Evolutionary conservation across 2,888 invertebrate genomes (phyloP).

Genomic region (Agrotis exclamationis): DNA sequence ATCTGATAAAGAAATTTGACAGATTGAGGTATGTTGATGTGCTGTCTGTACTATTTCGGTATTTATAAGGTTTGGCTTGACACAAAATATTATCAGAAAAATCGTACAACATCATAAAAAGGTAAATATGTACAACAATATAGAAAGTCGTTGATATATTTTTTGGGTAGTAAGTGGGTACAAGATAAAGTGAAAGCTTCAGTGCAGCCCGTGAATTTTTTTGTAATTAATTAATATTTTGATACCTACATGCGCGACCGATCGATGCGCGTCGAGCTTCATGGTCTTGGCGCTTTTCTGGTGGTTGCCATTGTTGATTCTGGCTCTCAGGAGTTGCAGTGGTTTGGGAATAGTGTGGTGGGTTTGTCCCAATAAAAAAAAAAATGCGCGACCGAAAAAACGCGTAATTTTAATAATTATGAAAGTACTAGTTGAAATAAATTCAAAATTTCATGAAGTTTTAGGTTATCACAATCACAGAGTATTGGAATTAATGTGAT

Average conservation of each 20-base stretch:
- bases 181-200: neutral
- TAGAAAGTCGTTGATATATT: constrained; percentile 1
- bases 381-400: neutral
- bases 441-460: neutral
- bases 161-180: neutral
- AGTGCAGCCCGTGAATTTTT: neutral
- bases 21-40: too few species aligned
- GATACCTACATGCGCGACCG: neutral
- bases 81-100: constrained; percentile 5
- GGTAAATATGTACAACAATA: neutral
- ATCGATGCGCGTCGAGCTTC: too few species aligned
- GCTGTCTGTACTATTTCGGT: neutral
- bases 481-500: neutral
- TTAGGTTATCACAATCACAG: neutral
- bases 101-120: too few species aligned
- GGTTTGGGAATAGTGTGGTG: too few species aligned
- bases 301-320: too few species aligned
- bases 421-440: neutral
- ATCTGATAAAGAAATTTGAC: too few species aligned
- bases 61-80: neutral
- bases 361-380: too few species aligned
- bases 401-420: too few species aligned
- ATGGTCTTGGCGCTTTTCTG: too few species aligned
- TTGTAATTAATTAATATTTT: too few species aligned
- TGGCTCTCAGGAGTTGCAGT: too few species aligned